Percentiles rank a stretch among this genome's conserved stretches.
Evolutionary conservation across 2,888 invertebrate genomes (phyloP).

Genomic region (Coleophora flavipennella): DNA sequence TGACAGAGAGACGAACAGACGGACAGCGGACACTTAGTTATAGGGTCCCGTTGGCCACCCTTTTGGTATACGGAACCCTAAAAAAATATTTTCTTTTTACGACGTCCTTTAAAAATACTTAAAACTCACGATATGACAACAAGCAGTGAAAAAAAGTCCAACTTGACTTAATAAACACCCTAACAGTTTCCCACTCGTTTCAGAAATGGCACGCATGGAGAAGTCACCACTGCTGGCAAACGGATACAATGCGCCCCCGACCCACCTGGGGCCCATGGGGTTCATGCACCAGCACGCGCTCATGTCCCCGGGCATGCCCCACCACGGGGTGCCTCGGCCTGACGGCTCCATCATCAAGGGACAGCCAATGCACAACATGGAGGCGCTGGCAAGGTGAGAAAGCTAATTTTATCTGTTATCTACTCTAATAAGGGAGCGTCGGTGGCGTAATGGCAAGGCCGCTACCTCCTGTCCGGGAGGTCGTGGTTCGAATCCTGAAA

Average conservation of each 20-base stretch:
- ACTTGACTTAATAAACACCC: constrained; percentile 1
- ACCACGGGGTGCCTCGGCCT: constrained; percentile 83
- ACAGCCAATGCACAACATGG: constrained; percentile 90
- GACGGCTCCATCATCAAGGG: constrained; percentile 89
- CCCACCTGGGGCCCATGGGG: constrained; percentile 93
- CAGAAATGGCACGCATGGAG: constrained; percentile 91
- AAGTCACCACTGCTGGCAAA: constrained; percentile 93
- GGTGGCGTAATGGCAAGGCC: no score
- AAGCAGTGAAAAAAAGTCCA: background rate
- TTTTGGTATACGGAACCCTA: no score
- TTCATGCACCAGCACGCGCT: constrained; percentile 95
- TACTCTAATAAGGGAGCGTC: background rate
- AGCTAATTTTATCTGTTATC: constrained; percentile 5
- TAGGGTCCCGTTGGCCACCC: no score
- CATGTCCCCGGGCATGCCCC: constrained; percentile 92
- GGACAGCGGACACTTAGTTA: no score
- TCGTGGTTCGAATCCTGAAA: no score
- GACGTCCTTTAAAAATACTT: no score
- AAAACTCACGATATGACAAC: no score
- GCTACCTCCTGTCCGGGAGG: no score
- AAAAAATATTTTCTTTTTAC: no score
- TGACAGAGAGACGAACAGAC: no score
- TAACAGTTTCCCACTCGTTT: constrained; percentile 22
- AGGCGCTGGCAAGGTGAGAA: constrained; percentile 86
- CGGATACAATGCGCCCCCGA: constrained; percentile 95